phyloP scores from a whole-genome alignment of 2,888 invertebrate genomes.

The Diplazon laetatorius region DNA sequence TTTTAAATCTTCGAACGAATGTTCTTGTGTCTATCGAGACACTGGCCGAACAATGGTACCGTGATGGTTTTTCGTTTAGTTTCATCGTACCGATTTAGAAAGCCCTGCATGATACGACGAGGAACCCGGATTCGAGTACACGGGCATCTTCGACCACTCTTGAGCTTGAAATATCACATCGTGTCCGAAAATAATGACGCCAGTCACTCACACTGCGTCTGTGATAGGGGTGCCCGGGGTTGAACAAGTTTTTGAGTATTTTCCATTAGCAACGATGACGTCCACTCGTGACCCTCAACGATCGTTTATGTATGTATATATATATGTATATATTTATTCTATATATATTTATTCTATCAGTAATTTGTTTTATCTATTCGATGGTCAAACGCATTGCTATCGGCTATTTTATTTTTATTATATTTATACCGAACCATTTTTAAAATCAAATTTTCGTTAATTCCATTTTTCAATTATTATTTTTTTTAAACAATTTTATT shows the following conservation, averaged over 20 bases:
- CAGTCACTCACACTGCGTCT: slow-evolving; percentile 22
- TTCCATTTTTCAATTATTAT: too few relatives aligned
- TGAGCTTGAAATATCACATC: slow-evolving; percentile 51
- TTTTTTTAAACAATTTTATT: too few relatives aligned
- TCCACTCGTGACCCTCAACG: slow-evolving; percentile 66
- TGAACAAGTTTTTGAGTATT: slow-evolving; percentile 47
- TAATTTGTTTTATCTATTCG: too few relatives aligned
- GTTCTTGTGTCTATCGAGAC: slow-evolving; percentile 21
- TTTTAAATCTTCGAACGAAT: too few relatives aligned
- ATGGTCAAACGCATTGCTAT: too few relatives aligned
- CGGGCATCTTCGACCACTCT: background rate
- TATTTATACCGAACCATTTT: too few relatives aligned
- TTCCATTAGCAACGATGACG: slow-evolving; percentile 68
- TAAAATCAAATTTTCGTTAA: too few relatives aligned
- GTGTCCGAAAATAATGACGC: slow-evolving; percentile 30
- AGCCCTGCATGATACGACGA: background rate
- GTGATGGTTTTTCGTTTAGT: slow-evolving; percentile 39
- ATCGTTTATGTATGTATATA: slow-evolving; percentile 65
- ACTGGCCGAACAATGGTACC: slow-evolving; percentile 33
- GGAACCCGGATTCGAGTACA: slow-evolving; percentile 10
- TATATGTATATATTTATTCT: too few relatives aligned
- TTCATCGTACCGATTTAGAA: slow-evolving; percentile 46
- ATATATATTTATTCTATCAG: too few relatives aligned
- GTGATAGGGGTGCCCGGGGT: background rate
- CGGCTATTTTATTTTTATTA: too few relatives aligned